phyloP scores from a whole-genome alignment of 2,113 vertebrate genomes.

The Arizona elegans region DNA sequence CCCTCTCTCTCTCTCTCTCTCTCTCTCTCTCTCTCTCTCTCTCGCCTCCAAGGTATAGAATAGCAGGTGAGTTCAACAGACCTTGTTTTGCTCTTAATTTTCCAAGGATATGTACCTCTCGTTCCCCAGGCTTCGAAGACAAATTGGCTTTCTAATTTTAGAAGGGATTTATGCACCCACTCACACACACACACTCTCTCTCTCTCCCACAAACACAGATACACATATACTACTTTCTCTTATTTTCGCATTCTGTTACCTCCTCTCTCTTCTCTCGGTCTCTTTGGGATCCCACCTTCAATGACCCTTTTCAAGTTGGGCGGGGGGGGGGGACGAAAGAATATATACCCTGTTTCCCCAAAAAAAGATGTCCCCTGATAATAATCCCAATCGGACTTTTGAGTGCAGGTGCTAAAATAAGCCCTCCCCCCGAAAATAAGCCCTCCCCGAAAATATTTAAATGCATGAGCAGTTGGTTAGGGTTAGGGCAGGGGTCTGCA shows the following conservation, averaged over 20 bases:
- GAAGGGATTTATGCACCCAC: not conserved
- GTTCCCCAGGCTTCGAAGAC: conserved; percentile 48
- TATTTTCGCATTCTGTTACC: conserved; percentile 4
- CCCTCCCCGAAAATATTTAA: too few relatives aligned
- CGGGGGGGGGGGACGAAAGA: not conserved
- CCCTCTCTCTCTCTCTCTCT: not conserved
- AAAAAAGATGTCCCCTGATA: too few relatives aligned
- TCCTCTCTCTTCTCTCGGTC: not conserved
- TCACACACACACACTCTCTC: not conserved
- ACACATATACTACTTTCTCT: not conserved
- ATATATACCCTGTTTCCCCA: not conserved
- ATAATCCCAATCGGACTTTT: too few relatives aligned
- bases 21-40: conserved; percentile 1
- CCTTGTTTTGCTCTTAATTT: conserved; percentile 51
- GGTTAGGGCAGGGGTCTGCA: too few relatives aligned
- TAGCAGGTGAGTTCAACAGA: conserved; percentile 35
- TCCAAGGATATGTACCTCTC: conserved; percentile 41
- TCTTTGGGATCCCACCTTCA: not conserved
- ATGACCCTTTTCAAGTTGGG: not conserved
- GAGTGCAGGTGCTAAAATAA: too few relatives aligned
- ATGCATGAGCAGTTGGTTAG: too few relatives aligned
- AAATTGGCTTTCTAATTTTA: conserved; percentile 59
- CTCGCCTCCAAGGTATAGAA: conserved; percentile 36
- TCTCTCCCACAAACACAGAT: not conserved
- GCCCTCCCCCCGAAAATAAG: too few relatives aligned